Conservation (phyloP, 2,113 vertebrate genomes). For the Blennius ocellaris region DNA sequence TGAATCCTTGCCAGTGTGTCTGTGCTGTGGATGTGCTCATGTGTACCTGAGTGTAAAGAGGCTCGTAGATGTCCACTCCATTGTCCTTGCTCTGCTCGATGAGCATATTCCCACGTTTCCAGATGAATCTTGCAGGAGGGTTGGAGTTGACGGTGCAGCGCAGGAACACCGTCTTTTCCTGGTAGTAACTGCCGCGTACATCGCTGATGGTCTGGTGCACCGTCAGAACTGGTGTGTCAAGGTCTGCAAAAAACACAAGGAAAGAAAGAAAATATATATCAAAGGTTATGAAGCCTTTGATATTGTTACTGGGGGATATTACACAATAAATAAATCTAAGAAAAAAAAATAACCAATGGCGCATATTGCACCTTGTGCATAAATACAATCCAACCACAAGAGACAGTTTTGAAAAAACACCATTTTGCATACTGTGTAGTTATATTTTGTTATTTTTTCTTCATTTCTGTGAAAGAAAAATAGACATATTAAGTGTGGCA, state of each 20-base stretch:
- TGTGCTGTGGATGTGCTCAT: background rate
- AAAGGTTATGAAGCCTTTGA: constrained; percentile 15
- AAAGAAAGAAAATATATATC: constrained; percentile 19
- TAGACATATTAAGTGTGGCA: constrained; percentile 16
- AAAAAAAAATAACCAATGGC: no score
- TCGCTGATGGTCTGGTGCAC: constrained; percentile 98
- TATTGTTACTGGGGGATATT: background rate
- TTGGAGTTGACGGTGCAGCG: constrained; percentile 98
- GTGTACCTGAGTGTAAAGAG: constrained; percentile 94
- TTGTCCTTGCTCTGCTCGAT: constrained; percentile 98
- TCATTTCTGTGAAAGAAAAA: constrained; percentile 7
- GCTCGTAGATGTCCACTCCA: constrained; percentile 98
- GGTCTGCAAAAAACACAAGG: constrained; percentile 81
- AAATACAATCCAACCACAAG: background rate
- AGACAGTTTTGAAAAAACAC: background rate
- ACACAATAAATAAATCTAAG: no score
- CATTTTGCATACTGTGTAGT: background rate
- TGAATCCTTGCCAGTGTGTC: constrained; percentile 11
- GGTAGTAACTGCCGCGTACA: constrained; percentile 96
- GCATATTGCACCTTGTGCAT: background rate
- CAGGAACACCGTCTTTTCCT: constrained; percentile 98
- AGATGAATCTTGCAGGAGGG: constrained; percentile 96
- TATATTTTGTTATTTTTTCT: background rate
- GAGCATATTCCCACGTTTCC: constrained; percentile 89
- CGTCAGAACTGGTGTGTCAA: constrained; percentile 93